Evolutionary conservation across 2,797 vertebrate species (phyloP).

Genomic region (Spinus olivaceus): DNA sequence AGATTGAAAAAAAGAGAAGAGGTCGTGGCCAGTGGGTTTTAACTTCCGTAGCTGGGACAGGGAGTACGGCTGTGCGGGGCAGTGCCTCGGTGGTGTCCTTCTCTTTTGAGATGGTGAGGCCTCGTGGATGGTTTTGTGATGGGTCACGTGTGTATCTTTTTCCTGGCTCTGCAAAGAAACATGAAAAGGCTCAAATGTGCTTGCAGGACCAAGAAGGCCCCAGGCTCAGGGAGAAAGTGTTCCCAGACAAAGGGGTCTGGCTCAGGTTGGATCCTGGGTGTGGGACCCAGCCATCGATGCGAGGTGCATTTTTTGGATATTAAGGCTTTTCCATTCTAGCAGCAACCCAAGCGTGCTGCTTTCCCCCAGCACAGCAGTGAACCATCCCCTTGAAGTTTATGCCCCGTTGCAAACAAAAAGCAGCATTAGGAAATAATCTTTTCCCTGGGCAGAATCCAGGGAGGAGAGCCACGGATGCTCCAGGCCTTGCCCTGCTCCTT

Average conservation of each 20-base stretch:
- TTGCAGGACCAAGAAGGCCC: not conserved
- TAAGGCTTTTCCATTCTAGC: not conserved
- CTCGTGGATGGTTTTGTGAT: not conserved
- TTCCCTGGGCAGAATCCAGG: not conserved
- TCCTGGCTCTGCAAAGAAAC: not conserved
- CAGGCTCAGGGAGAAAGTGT: not conserved
- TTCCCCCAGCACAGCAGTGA: not conserved
- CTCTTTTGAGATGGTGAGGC: not conserved
- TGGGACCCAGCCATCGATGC: fast-evolving
- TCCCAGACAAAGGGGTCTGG: not conserved
- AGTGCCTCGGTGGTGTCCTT: not conserved
- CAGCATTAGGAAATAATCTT: not conserved
- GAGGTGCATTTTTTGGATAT: not conserved
- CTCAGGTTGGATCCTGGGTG: not conserved
- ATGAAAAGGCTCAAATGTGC: not conserved
- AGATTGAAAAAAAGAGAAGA: not conserved
- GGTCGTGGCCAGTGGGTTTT: not conserved
- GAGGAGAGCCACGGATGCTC: not conserved
- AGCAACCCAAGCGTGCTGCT: not conserved
- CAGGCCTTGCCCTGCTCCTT: not conserved
- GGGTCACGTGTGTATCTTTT: not conserved
- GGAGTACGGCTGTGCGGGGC: not conserved
- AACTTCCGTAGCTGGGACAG: not conserved
- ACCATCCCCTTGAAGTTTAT: not conserved
- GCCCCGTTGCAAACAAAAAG: not conserved